phyloP scores from a whole-genome alignment of 2,797 vertebrate genomes.

The Microtus agrestis region DNA sequence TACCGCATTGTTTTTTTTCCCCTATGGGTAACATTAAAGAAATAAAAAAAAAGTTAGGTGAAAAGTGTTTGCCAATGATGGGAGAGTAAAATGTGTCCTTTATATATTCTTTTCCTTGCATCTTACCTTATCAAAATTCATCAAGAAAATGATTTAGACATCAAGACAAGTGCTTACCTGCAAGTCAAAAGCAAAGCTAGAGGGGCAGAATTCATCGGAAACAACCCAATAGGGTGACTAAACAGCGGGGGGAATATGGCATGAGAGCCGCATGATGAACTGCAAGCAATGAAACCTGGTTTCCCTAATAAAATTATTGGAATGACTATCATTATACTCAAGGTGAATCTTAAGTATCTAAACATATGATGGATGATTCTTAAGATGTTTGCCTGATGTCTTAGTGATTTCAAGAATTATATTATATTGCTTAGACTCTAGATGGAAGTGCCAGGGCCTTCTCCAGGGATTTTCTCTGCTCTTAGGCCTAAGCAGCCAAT shows the following conservation, averaged over 20 bases:
- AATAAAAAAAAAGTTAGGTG: neutral
- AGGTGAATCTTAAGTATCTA: neutral
- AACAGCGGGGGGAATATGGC: neutral
- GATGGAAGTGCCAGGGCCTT: slow-evolving; percentile 2
- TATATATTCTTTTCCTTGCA: slow-evolving; percentile 24
- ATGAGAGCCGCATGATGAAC: neutral
- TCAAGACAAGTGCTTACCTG: neutral
- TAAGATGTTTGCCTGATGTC: slow-evolving; percentile 9
- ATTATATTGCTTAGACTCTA: slow-evolving; percentile 27
- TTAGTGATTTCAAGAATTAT: slow-evolving; percentile 49
- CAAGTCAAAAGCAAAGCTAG: neutral
- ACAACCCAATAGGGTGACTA: neutral
- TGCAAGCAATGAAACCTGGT: neutral
- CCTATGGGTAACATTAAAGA: neutral
- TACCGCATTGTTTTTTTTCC: neutral
- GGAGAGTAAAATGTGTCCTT: neutral
- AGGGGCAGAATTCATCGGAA: neutral
- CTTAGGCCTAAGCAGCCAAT: slow-evolving; percentile 31
- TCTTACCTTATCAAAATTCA: slow-evolving; percentile 8
- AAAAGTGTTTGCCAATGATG: neutral
- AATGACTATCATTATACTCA: slow-evolving; percentile 50
- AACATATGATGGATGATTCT: slow-evolving; percentile 5
- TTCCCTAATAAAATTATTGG: slow-evolving; percentile 36
- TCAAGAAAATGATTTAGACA: neutral
- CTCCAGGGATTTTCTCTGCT: slow-evolving; percentile 20